Base-by-base conservation (phyloP, 30 jellyfish, hydroid and myxozoan genomes). In the Pelagia noctiluca region DNA sequence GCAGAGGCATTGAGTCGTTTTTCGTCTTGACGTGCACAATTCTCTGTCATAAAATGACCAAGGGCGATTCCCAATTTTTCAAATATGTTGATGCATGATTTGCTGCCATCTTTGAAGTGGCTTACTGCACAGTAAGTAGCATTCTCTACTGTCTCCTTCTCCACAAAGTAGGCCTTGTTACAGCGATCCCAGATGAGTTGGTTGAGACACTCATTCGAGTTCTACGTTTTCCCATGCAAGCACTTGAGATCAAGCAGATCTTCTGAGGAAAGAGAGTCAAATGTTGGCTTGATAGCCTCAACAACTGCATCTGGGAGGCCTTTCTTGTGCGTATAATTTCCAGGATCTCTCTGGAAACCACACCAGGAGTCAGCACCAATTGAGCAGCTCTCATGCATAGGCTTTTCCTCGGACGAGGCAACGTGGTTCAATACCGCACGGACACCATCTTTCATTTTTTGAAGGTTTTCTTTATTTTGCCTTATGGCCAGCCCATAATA, bases 321-420 rank as follows among this genome's bases (percentile, higher is more conserved):
- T 57, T 57, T 57, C 25, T 21, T 57, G 23, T 57, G 71, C 71
- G 21, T 57, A 21, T 57, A 57, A 18, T 28, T 18, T 21, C 16
- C 83, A 71, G 31, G 47, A 48, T 23, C 75, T 23, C n/a, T 63
- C 75, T 63, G 28, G 75, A 25, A 63, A 24, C 75, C 75, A 63
- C 75, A 63, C 75, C 75, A 63, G 28, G 75, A 63, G 28, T 5
- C 38, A 25, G 10, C 75, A 13, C 75, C 75, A 2, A 25, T 49
- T 2, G 75, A 49, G 46, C 75, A 63, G 28, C 28, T 63, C 7
- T 48, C 72, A 30, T 73, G 73, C 85, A 73, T 73, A 21, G 85
- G 24, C 12, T 69, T 69, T 69, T 69, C 82, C 61, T 25, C 23
- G 11, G 61, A 57, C 7, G 71, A 57, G 25, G 71, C 71, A 57